These are phyloP conservation scores for Micrastur ruficollis DNA, from an alignment of 2,797 vertebrate genomes.

Conservation along the genomic window DNA sequence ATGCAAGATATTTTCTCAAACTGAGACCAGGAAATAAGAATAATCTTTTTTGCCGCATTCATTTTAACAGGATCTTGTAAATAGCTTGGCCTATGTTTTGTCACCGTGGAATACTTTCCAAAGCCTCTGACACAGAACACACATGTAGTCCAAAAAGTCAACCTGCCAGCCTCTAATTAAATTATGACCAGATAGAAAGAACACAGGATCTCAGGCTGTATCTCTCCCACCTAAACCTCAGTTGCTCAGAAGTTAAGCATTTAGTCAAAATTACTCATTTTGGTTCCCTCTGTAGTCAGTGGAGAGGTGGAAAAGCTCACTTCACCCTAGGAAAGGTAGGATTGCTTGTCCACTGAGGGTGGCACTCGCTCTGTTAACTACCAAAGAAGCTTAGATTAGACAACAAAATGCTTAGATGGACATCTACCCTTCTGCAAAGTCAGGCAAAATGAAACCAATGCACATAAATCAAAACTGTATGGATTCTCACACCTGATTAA, in stretches of 20 bases:
- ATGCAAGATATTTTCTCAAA: not conserved
- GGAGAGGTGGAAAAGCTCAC: not conserved
- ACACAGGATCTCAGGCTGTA: not conserved
- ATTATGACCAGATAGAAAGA: not conserved
- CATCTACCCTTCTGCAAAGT: not conserved
- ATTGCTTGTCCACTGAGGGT: not conserved
- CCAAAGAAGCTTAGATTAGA: not conserved
- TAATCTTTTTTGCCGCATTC: not conserved
- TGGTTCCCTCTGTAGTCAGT: not conserved
- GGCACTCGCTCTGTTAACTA: not conserved
- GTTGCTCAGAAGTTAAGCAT: not conserved
- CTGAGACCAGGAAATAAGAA: not conserved
- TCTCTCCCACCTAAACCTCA: not conserved
- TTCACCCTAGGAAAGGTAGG: not conserved
- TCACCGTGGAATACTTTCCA: not conserved
- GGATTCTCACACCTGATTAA: not conserved
- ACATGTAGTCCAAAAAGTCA: fast-evolving
- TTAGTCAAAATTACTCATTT: not conserved
- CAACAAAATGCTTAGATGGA: not conserved
- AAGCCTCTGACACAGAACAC: not conserved
- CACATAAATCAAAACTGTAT: not conserved
- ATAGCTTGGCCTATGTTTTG: not conserved
- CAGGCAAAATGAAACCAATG: not conserved
- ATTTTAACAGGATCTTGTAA: not conserved
- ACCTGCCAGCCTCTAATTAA: not conserved